These are phyloP conservation scores for Trichonephila inaurata DNA, from an alignment of 1,140 invertebrate genomes.

Conservation along the genomic window DNA sequence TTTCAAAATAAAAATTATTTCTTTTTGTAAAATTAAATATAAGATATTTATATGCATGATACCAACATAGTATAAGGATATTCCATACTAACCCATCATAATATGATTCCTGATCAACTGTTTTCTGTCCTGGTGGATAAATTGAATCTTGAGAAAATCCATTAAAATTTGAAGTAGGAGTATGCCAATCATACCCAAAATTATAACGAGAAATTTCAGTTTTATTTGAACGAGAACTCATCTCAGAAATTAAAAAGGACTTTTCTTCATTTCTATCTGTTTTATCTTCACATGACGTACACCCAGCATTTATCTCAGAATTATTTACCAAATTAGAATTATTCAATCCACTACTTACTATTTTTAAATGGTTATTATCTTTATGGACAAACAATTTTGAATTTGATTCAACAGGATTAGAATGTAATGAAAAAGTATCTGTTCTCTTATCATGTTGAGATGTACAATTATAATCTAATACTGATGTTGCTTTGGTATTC, in stretches of 20 bases:
- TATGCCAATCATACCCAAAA: not conserved
- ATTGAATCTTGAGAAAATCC: not conserved
- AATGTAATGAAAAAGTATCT: not conserved
- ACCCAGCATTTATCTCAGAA: too few species aligned
- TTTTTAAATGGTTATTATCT: not conserved
- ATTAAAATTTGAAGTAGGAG: not conserved
- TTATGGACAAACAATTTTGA: not conserved
- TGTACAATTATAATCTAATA: not conserved
- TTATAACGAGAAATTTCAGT: not conserved
- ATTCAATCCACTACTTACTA: too few species aligned
- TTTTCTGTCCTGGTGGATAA: not conserved
- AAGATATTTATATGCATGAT: too few species aligned
- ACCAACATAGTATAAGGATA: too few species aligned
- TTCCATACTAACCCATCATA: not conserved
- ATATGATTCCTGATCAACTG: not conserved
- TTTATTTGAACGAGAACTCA: not conserved
- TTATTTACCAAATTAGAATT: too few species aligned
- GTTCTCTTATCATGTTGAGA: not conserved
- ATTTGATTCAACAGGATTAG: not conserved
- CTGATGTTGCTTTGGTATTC: not conserved
- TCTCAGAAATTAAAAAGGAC: not conserved
- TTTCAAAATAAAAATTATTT: too few species aligned
- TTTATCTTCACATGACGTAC: not conserved
- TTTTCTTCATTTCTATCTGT: not conserved
- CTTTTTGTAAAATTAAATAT: too few species aligned